Conservation (phyloP, 1,140 invertebrate species). For the Pseudoatta argentina region DNA sequence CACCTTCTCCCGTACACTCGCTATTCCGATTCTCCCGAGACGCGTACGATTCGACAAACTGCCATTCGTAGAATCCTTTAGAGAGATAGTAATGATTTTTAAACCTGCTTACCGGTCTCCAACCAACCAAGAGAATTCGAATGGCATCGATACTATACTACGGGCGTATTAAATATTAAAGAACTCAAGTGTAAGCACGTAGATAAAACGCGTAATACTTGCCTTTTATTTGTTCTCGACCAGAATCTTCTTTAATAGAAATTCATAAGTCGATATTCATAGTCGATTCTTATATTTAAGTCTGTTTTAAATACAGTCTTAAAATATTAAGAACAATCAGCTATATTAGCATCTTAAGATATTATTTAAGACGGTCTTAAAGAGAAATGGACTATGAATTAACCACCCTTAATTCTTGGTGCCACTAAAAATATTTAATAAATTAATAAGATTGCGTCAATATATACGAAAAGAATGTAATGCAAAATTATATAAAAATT, state of each 20-base stretch:
- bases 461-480: no score
- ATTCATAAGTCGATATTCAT: no score
- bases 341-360: no score
- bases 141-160: constrained; percentile 8
- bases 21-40: constrained; percentile 65
- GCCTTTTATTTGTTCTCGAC: not conserved
- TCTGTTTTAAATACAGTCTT: no score
- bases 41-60: constrained; percentile 52
- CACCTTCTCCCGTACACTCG: not conserved
- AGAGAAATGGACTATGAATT: no score
- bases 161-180: constrained; percentile 5
- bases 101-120: constrained; percentile 26
- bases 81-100: constrained; percentile 42
- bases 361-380: no score
- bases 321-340: no score
- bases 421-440: not conserved
- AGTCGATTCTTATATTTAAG: no score
- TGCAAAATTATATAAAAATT: no score
- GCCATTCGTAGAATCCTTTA: constrained; percentile 46
- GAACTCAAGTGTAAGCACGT: not conserved
- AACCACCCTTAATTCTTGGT: not conserved
- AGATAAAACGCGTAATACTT: not conserved
- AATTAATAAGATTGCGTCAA: not conserved
- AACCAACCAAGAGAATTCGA: not conserved
- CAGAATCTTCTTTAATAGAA: not conserved